These are phyloP conservation scores for Novumbra hubbsi DNA, from an alignment of 2,797 vertebrate species.

Conservation along the genomic window DNA sequence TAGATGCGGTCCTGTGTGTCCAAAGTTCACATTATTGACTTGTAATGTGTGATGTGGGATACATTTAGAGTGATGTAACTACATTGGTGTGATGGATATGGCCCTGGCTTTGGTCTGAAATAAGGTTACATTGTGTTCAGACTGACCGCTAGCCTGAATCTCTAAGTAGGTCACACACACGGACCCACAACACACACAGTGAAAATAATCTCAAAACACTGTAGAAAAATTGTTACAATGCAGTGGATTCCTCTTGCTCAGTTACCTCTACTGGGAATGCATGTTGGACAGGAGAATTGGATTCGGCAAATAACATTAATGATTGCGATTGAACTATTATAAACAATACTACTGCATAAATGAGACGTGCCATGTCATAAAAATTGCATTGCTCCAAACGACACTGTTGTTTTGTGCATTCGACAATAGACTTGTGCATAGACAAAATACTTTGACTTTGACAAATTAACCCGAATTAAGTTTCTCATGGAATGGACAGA, in stretches of 20 bases:
- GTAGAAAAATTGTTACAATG: not conserved
- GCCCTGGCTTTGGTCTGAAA: constrained; percentile 45
- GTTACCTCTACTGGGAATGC: constrained; percentile 17
- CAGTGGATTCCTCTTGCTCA: constrained; percentile 5
- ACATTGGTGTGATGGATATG: constrained; percentile 48
- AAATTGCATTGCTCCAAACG: no score
- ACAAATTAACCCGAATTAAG: constrained; percentile 31
- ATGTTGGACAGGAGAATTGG: constrained; percentile 39
- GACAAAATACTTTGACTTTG: no score
- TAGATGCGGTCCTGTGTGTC: constrained; percentile 1
- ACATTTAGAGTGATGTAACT: constrained; percentile 54
- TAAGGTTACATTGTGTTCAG: constrained; percentile 48
- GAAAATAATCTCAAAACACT: not conserved
- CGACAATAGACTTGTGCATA: no score
- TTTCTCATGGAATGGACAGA: constrained; percentile 1
- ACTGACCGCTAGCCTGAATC: constrained; percentile 32
- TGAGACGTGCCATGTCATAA: no score
- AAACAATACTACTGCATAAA: no score
- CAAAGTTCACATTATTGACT: not conserved
- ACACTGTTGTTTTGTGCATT: no score
- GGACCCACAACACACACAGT: not conserved
- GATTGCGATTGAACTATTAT: constrained; percentile 34
- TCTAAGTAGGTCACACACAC: constrained; percentile 16
- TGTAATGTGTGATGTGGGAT: constrained; percentile 4
- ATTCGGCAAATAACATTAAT: constrained; percentile 32